A percentile compares a stretch with the other conserved stretches of the same genome.
These are phyloP conservation scores for Ctenoplectra terminalis DNA, from an alignment of 1,140 invertebrate species.

Conservation along the genomic window DNA sequence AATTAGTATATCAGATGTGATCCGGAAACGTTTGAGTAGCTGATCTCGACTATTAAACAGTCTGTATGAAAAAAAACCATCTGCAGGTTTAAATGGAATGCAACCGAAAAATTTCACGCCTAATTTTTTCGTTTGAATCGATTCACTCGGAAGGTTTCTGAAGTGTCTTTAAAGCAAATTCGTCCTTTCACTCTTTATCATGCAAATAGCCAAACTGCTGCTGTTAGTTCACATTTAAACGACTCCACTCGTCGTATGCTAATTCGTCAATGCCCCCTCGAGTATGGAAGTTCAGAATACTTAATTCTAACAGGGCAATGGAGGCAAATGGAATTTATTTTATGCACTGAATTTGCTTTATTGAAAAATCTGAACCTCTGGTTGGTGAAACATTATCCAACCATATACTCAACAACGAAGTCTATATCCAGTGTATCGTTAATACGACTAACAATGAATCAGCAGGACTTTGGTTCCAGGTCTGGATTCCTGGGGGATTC, in stretches of 20 bases:
- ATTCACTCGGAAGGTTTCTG: background rate
- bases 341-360: background rate
- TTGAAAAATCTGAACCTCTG: too few relatives aligned
- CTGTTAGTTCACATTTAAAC: constrained; percentile 26
- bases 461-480: too few relatives aligned
- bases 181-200: constrained; percentile 8
- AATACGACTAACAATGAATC: too few relatives aligned
- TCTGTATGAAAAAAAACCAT: constrained; percentile 2
- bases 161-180: constrained; percentile 7
- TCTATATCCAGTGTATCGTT: too few relatives aligned
- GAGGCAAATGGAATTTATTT: too few relatives aligned
- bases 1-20: background rate
- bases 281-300: background rate
- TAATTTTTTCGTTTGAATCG: background rate
- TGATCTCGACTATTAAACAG: background rate
- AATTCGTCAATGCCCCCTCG: constrained; percentile 7
- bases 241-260: constrained; percentile 43
- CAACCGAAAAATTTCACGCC: background rate
- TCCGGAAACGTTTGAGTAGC: background rate
- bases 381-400: too few relatives aligned
- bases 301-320: too few relatives aligned
- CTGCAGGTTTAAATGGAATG: background rate
- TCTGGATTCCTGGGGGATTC: too few relatives aligned
- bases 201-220: constrained; percentile 22
- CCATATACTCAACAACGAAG: too few relatives aligned